These are phyloP conservation scores for Trichomycterus rosablanca DNA, from an alignment of 2,113 vertebrate species.

Conservation along the genomic window DNA sequence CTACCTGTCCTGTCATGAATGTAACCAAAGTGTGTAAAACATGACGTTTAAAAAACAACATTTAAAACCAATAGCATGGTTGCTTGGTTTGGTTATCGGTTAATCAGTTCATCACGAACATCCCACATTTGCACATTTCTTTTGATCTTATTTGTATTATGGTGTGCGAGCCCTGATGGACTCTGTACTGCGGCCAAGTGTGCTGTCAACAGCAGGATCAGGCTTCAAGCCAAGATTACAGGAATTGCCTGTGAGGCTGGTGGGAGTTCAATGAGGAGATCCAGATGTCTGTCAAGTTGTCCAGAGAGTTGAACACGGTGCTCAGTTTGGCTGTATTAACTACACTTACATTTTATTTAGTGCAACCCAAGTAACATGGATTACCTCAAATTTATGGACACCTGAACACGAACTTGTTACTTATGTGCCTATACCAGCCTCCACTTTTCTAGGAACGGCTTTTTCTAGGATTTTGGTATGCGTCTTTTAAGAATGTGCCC, in stretches of 20 bases:
- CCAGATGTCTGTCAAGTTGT: conserved; percentile 15
- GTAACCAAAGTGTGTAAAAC: no score
- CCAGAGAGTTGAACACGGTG: conserved; percentile 23
- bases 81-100: no score
- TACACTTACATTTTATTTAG: conserved; percentile 30
- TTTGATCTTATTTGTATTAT: not conserved
- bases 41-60: no score
- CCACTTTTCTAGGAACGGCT: no score
- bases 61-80: no score
- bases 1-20: no score
- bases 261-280: conserved; percentile 18
- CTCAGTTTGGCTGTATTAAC: conserved; percentile 19
- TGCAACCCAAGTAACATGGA: not conserved
- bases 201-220: conserved; percentile 18
- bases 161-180: not conserved
- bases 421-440: no score
- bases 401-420: no score
- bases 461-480: no score
- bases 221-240: conserved; percentile 19
- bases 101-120: no score
- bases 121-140: not conserved
- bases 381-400: no score
- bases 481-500: no score
- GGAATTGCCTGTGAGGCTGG: not conserved
- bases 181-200: conserved; percentile 15